Evolutionary conservation across 2,888 invertebrate genomes (phyloP).

Genomic region (Campoplex nolae): DNA sequence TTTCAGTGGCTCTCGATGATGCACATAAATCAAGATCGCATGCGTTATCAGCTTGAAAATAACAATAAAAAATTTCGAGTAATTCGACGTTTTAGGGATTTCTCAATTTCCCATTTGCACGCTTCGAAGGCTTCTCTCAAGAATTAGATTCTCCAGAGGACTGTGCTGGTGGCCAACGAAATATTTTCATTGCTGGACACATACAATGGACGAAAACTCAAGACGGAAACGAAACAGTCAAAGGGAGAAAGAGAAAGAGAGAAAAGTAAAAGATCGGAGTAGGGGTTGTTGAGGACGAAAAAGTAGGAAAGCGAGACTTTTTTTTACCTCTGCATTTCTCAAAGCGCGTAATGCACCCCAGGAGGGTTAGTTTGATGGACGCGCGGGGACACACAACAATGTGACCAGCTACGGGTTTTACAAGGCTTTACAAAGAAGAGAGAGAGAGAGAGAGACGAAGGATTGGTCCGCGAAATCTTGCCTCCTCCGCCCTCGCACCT

Average conservation of each 20-base stretch:
- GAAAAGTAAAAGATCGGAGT: slow-evolving; percentile 2
- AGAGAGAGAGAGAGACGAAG: slow-evolving; percentile 11
- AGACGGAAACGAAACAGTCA: slow-evolving; percentile 46
- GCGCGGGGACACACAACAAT: slow-evolving; percentile 77
- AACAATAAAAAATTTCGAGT: background rate
- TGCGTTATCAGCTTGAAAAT: background rate
- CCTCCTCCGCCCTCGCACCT: slow-evolving; percentile 65
- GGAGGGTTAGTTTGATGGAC: slow-evolving; percentile 62
- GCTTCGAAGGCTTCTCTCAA: slow-evolving; percentile 3
- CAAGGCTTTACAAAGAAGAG: slow-evolving; percentile 65
- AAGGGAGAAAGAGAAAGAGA: slow-evolving; percentile 6
- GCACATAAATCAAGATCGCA: too few relatives aligned
- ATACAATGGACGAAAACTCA: slow-evolving; percentile 52
- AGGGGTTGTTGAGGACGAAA: slow-evolving; percentile 20
- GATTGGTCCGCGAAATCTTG: slow-evolving; percentile 43
- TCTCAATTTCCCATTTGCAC: slow-evolving; percentile 14
- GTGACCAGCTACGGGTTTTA: slow-evolving; percentile 79
- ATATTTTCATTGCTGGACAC: slow-evolving; percentile 53
- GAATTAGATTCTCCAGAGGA: slow-evolving; percentile 5
- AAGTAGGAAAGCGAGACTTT: background rate
- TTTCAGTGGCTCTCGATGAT: too few relatives aligned
- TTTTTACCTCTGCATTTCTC: slow-evolving; percentile 45
- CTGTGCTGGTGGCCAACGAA: slow-evolving; percentile 50
- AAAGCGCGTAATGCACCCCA: slow-evolving; percentile 52
- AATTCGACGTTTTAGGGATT: background rate